Conservation (phyloP, 2,797 vertebrate genomes). For the Gymnopithys bicolor region DNA sequence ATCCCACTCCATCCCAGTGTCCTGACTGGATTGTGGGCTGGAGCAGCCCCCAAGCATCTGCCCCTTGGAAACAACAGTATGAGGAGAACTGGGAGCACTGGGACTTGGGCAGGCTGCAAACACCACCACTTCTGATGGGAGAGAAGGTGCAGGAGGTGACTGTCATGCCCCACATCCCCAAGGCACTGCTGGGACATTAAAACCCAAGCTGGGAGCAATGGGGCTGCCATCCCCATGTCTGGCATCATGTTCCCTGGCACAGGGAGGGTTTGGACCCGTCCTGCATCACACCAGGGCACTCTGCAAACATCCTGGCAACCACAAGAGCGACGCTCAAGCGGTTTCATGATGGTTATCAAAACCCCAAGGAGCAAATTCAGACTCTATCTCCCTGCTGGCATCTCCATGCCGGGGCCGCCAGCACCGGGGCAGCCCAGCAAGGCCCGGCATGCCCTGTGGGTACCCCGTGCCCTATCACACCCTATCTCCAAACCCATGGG, state of each 20-base stretch:
- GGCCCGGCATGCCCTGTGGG: not conserved
- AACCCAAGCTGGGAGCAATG: fast-evolving
- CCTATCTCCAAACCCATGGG: constrained; percentile 38
- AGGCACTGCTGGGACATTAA: not conserved
- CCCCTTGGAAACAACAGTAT: not conserved
- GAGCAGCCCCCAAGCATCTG: fast-evolving
- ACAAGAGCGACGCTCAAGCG: not conserved
- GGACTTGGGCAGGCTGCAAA: not conserved
- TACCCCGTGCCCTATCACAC: constrained; percentile 24
- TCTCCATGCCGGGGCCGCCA: not conserved
- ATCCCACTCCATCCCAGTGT: fast-evolving
- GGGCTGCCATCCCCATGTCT: not conserved
- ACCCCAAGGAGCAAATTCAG: constrained; percentile 16
- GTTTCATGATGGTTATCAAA: constrained; percentile 56
- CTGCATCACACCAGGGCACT: not conserved
- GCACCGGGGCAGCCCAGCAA: not conserved
- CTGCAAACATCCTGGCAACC: constrained; percentile 5
- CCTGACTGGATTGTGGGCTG: not conserved
- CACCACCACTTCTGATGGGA: not conserved
- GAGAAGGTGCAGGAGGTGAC: not conserved
- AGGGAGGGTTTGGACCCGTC: not conserved
- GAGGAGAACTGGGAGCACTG: not conserved
- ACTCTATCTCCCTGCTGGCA: constrained; percentile 7
- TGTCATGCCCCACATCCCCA: fast-evolving
- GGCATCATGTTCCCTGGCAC: fast-evolving